Conservation (phyloP, 2,888 invertebrate genomes). For the Exocentrus adspersus region DNA sequence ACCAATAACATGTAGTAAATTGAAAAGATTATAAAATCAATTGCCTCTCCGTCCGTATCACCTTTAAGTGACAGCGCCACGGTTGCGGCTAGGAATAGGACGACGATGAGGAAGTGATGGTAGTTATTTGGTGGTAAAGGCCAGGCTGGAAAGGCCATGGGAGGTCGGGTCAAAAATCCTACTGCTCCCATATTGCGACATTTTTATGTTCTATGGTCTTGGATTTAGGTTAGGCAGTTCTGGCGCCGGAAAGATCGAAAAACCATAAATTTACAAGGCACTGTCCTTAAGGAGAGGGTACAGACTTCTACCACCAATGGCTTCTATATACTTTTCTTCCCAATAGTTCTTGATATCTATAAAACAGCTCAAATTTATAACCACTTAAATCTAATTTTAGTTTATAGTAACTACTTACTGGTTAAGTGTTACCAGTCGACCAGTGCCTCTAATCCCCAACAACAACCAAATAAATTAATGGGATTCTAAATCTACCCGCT, state of each 20-base stretch:
- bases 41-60: conserved; percentile 58
- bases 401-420: conserved; percentile 1
- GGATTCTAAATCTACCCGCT: conserved; percentile 22
- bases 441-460: neutral
- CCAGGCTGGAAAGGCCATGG: conserved; percentile 37
- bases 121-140: conserved; percentile 12
- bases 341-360: no score
- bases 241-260: conserved; percentile 19
- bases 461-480: conserved; percentile 14
- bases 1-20: conserved; percentile 65
- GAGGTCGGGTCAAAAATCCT: conserved; percentile 52
- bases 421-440: neutral
- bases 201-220: conserved; percentile 21
- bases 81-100: conserved; percentile 43
- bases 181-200: conserved; percentile 31
- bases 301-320: no score
- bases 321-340: no score
- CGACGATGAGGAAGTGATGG: neutral
- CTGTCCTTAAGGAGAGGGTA: no score
- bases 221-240: conserved; percentile 19
- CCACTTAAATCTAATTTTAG: no score
- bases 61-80: conserved; percentile 57
- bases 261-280: conserved; percentile 18
- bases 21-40: conserved; percentile 65
- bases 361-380: no score